Conservation (phyloP, 2,797 vertebrate species). For the Propithecus perrieri region DNA sequence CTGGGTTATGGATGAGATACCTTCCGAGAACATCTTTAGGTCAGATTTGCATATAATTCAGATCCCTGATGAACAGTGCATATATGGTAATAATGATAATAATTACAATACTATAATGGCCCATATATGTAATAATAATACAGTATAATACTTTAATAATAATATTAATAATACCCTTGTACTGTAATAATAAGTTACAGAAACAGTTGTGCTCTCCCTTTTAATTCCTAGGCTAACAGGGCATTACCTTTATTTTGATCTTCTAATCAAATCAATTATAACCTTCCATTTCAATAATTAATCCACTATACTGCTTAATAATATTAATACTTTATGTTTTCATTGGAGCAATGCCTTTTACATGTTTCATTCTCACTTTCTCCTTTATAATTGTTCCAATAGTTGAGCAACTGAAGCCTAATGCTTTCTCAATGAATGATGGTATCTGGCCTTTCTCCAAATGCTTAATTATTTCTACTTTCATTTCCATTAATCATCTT, state of each 20-base stretch:
- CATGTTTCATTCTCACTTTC: not conserved
- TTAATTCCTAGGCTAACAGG: not conserved
- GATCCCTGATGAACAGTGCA: not conserved
- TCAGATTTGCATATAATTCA: not conserved
- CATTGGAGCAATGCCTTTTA: not conserved
- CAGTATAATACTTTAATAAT: too few relatives aligned
- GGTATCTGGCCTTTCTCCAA: not conserved
- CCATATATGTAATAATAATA: not conserved
- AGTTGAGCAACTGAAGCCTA: not conserved
- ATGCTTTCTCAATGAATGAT: not conserved
- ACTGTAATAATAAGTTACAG: not conserved
- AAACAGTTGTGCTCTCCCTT: not conserved
- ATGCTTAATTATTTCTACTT: not conserved
- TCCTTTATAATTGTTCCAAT: not conserved
- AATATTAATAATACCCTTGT: not conserved
- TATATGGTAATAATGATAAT: not conserved
- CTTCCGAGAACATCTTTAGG: not conserved
- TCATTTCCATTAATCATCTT: not conserved
- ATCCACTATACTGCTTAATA: not conserved
- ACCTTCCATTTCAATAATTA: not conserved
- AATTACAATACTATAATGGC: not conserved
- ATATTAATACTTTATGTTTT: not conserved
- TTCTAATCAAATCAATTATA: not conserved
- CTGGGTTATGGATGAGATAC: not conserved
- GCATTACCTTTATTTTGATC: not conserved